phyloP scores from a whole-genome alignment of 1,140 invertebrate species.

The Sitodiplosis mosellana region DNA sequence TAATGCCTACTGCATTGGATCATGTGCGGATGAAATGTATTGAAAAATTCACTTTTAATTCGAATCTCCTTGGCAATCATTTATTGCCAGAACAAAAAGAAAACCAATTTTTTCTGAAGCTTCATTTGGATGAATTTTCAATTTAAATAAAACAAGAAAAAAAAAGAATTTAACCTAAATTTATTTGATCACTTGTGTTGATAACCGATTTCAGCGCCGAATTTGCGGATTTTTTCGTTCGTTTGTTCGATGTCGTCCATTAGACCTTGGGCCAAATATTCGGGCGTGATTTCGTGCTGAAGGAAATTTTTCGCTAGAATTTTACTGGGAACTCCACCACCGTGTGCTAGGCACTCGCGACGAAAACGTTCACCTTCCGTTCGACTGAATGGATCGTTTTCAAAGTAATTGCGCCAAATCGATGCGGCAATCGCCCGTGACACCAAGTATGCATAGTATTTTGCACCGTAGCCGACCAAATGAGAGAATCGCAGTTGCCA shows the following conservation, averaged over 20 bases:
- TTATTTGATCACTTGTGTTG: too few relatives aligned
- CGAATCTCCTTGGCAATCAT: too few relatives aligned
- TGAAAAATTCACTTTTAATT: too few relatives aligned
- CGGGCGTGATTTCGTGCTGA: slow-evolving; percentile 42
- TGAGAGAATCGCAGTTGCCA: slow-evolving; percentile 96
- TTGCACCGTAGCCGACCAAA: slow-evolving; percentile 91
- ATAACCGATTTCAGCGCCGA: slow-evolving; percentile 6
- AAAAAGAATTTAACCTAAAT: too few relatives aligned
- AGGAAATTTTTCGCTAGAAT: slow-evolving; percentile 55
- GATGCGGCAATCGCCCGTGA: slow-evolving; percentile 81
- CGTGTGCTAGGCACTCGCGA: slow-evolving; percentile 59
- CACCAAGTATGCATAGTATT: slow-evolving; percentile 95
- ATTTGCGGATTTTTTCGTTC: slow-evolving; percentile 24
- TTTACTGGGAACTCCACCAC: slow-evolving; percentile 67
- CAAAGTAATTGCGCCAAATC: slow-evolving; percentile 85
- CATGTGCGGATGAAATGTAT: too few relatives aligned
- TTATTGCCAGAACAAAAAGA: too few relatives aligned
- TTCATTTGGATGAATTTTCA: too few relatives aligned
- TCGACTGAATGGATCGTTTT: slow-evolving; percentile 61
- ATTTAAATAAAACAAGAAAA: too few relatives aligned
- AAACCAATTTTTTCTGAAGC: too few relatives aligned
- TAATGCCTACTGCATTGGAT: too few relatives aligned
- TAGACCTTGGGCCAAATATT: slow-evolving; percentile 32
- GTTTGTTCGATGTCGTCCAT: slow-evolving; percentile 36
- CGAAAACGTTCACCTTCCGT: slow-evolving; percentile 58